Percentiles rank a stretch among this genome's conserved stretches.
phyloP scores from a whole-genome alignment of 2,797 vertebrate genomes.

The Sebastes reedi region DNA sequence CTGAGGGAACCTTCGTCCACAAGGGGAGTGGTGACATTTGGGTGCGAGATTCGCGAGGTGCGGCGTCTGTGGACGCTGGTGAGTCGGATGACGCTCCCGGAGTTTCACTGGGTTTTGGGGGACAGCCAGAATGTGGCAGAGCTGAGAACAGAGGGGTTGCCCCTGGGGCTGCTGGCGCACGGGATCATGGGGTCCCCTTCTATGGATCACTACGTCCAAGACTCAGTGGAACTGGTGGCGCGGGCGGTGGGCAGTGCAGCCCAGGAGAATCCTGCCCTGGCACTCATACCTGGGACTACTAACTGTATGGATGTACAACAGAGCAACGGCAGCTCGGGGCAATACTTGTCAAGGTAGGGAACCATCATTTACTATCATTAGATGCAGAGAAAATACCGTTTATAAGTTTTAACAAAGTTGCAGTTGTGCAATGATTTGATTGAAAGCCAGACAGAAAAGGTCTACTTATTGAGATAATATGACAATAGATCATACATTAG shows the following conservation, averaged over 20 bases:
- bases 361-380: background rate
- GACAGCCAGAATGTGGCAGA: slow-evolving; percentile 95
- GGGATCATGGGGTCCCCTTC: slow-evolving; percentile 90
- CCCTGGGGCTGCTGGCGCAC: slow-evolving; percentile 92
- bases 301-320: slow-evolving; percentile 92
- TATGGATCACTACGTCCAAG: slow-evolving; percentile 93
- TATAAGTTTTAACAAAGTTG: background rate
- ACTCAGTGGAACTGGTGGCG: slow-evolving; percentile 91
- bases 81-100: slow-evolving; percentile 83
- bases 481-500: background rate
- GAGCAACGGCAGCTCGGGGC: slow-evolving; percentile 90
- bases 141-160: slow-evolving; percentile 92
- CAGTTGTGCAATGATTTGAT: background rate
- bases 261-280: slow-evolving; percentile 88
- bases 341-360: slow-evolving; percentile 93
- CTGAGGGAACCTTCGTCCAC: slow-evolving; percentile 87
- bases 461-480: background rate
- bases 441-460: background rate
- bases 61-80: slow-evolving; percentile 85
- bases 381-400: background rate
- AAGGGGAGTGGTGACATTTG: slow-evolving; percentile 91
- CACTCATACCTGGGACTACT: slow-evolving; percentile 93
- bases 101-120: slow-evolving; percentile 94
- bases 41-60: slow-evolving; percentile 92
- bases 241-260: slow-evolving; percentile 92